Evolutionary conservation across 2,113 vertebrate species (phyloP).

Genomic region (Tretioscincus oriximinensis): DNA sequence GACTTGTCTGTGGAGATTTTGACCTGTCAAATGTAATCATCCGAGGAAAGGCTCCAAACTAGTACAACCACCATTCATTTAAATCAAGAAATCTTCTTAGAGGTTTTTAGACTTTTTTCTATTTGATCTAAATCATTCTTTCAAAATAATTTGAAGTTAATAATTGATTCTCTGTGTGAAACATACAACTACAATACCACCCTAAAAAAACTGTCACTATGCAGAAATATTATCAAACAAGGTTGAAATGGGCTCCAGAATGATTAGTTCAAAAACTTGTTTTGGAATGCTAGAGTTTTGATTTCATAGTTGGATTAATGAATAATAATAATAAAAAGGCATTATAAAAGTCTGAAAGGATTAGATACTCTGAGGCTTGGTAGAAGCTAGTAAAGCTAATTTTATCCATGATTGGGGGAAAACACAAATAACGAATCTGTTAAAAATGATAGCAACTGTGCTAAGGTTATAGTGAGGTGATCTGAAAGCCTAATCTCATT

Average conservation of each 20-base stretch:
- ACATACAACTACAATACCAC: background rate
- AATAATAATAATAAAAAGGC: background rate
- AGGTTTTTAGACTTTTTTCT: slow-evolving; percentile 4
- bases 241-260: too few relatives aligned
- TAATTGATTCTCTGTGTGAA: slow-evolving; percentile 8
- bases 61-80: background rate
- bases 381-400: background rate
- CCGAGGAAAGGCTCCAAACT: background rate
- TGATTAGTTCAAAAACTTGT: too few relatives aligned
- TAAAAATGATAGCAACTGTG: too few relatives aligned
- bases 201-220: background rate
- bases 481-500: too few relatives aligned
- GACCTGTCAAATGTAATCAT: background rate
- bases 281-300: too few relatives aligned
- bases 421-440: too few relatives aligned
- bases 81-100: slow-evolving; percentile 2
- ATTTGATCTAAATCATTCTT: slow-evolving; percentile 18
- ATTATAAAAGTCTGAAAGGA: background rate
- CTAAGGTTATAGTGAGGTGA: too few relatives aligned
- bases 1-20: background rate
- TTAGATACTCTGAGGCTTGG: background rate
- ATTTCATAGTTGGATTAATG: too few relatives aligned
- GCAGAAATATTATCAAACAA: background rate
- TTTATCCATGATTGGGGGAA: background rate
- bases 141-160: slow-evolving; percentile 25